Evolutionary conservation across 2,113 vertebrate species (phyloP).

Genomic region (Callaeas wilsoni): DNA sequence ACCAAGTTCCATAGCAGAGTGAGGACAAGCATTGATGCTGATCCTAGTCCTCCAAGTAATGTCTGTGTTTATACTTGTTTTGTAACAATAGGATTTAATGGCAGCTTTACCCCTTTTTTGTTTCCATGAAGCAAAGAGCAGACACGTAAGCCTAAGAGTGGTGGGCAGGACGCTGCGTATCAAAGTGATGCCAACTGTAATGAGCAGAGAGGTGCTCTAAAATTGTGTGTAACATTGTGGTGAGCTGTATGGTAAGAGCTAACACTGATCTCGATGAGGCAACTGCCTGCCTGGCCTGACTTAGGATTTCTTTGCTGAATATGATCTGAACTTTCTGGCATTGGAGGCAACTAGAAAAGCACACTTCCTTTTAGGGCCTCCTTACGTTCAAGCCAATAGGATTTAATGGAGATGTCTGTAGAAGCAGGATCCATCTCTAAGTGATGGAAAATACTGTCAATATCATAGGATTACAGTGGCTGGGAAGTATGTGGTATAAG

Average conservation of each 20-base stretch:
- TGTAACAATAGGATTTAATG: neutral
- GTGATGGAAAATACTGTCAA: neutral
- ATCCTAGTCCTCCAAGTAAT: neutral
- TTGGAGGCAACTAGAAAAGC: neutral
- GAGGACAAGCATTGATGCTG: neutral
- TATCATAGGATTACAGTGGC: neutral
- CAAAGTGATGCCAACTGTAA: neutral
- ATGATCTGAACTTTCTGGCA: neutral
- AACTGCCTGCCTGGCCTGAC: neutral
- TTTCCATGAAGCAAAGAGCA: neutral
- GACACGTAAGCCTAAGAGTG: accelerated
- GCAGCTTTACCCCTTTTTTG: neutral
- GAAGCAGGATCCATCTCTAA: conserved; percentile 30
- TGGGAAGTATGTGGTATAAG: neutral
- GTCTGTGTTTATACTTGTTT: neutral
- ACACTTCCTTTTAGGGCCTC: neutral
- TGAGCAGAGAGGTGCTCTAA: neutral
- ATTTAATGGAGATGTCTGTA: conserved; percentile 34
- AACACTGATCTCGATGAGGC: neutral
- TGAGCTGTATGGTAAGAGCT: neutral
- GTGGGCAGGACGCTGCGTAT: neutral
- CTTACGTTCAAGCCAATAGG: neutral
- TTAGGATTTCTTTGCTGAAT: neutral
- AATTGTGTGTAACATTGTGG: neutral
- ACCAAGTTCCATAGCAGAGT: neutral